phyloP scores from a whole-genome alignment of 2,797 vertebrate species.

The Poecilia velifera region DNA sequence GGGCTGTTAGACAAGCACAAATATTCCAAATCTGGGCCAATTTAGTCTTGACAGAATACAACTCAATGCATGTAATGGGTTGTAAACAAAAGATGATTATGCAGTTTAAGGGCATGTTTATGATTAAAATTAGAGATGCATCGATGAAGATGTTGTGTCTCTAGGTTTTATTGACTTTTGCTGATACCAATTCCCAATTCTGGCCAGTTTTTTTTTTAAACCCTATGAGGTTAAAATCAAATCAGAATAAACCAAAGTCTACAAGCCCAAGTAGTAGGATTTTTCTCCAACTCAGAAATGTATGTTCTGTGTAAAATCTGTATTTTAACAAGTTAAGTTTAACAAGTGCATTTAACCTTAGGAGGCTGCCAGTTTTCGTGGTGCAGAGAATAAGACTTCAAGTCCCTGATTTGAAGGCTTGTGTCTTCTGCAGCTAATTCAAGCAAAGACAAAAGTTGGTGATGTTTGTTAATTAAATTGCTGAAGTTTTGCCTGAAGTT shows the following conservation, averaged over 20 bases:
- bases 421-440: background rate
- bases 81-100: slow-evolving; percentile 15
- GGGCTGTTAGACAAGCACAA: slow-evolving; percentile 65
- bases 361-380: too few species aligned
- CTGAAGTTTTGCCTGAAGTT: background rate
- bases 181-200: background rate
- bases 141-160: background rate
- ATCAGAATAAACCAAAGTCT: background rate
- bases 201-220: background rate
- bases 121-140: background rate
- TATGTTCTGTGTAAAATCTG: too few species aligned
- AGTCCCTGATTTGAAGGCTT: background rate
- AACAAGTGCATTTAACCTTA: too few species aligned
- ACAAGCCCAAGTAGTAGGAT: background rate
- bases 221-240: background rate
- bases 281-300: background rate
- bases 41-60: slow-evolving; percentile 52
- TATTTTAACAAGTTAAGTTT: too few species aligned
- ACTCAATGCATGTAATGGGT: slow-evolving; percentile 4
- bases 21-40: slow-evolving; percentile 43
- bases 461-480: background rate
- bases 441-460: background rate
- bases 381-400: background rate
- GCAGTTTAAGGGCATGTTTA: background rate
- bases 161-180: background rate